Evolutionary conservation across 2,113 vertebrate genomes (phyloP).

Genomic region (Tenrec ecaudatus): DNA sequence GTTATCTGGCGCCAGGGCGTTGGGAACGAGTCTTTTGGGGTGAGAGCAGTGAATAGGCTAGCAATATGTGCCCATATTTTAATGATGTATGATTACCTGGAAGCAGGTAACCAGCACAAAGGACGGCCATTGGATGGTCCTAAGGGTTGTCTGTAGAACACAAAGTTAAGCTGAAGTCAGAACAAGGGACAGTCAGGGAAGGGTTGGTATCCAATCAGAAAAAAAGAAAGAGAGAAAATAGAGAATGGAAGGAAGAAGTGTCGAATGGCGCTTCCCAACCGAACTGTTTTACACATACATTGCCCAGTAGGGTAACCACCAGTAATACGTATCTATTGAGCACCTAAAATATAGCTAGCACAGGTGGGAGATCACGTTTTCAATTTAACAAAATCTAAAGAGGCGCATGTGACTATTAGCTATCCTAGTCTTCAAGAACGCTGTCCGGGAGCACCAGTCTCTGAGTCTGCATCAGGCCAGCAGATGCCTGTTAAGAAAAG

Average conservation of each 20-base stretch:
- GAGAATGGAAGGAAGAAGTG: too few species aligned
- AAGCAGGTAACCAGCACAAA: neutral
- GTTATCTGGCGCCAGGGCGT: rapidly evolving
- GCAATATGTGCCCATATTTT: neutral
- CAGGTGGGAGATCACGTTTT: too few species aligned
- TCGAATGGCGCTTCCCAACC: neutral
- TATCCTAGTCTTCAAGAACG: too few species aligned
- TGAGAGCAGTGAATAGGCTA: neutral
- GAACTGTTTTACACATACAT: neutral
- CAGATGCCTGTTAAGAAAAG: too few species aligned
- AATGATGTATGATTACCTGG: too few species aligned
- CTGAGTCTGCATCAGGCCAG: too few species aligned
- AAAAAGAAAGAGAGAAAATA: neutral
- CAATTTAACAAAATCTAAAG: too few species aligned
- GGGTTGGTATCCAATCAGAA: neutral
- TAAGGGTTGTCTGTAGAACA: neutral
- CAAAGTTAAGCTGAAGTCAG: neutral
- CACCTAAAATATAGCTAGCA: too few species aligned
- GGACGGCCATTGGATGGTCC: neutral
- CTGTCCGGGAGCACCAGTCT: too few species aligned
- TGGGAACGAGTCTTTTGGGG: neutral
- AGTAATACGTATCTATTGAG: too few species aligned
- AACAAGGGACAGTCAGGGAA: neutral
- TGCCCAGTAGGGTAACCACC: neutral
- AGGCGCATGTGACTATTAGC: too few species aligned